Evolutionary conservation across 2,113 vertebrate species (phyloP).

Genomic region (Dipodomys stephensi): DNA sequence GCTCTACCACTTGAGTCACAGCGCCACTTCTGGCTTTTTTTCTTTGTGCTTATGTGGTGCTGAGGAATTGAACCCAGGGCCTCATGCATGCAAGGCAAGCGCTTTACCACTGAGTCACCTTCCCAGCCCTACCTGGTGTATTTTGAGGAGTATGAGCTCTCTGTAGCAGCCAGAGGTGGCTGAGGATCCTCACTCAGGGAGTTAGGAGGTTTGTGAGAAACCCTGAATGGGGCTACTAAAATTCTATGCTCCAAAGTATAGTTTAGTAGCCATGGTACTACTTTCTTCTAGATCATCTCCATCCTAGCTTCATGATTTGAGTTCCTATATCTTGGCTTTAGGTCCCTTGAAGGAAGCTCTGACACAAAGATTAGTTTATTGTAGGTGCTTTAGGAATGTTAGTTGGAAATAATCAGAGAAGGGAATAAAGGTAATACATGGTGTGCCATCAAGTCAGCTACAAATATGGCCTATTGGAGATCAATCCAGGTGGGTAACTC

Average conservation of each 20-base stretch:
- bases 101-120: no score
- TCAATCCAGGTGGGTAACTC: background rate
- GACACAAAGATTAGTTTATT: background rate
- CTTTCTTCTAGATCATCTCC: background rate
- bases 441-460: background rate
- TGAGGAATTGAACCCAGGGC: no score
- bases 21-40: no score
- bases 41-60: no score
- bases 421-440: background rate
- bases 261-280: background rate
- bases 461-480: background rate
- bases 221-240: background rate
- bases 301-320: background rate
- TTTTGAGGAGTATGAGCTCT: background rate
- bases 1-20: no score
- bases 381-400: background rate
- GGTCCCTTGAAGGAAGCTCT: background rate
- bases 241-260: background rate
- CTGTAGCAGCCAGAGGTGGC: background rate
- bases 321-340: slow-evolving; percentile 9
- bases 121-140: background rate
- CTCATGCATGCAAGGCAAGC: no score
- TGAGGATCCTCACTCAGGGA: background rate
- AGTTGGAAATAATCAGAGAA: background rate
- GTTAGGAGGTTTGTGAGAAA: background rate